Evolutionary conservation across 2,888 invertebrate genomes (phyloP), one percentile per base, ranked within the genome.

Genomic region (Macaria notata): DNA sequence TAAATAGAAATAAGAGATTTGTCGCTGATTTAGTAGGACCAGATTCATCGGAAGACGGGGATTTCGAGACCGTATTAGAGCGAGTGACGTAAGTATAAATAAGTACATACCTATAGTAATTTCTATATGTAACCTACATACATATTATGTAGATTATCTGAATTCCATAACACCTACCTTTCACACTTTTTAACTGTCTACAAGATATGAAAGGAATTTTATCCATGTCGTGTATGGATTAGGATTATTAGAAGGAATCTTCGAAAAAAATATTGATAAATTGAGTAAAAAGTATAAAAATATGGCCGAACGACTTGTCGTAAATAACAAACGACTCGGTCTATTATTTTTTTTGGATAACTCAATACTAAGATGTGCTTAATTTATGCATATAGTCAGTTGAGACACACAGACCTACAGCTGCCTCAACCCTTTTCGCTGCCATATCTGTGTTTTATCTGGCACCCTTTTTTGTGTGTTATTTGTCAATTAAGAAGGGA

Each of bases 71-170:
- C 0, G 83, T 76, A 54, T 52, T 88, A 7, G 86, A 84, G 49
- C 84, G 62, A 69, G 79, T 76, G 8, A 82, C 71, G 89, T 89
- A 76, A 86, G 88, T 87, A 68, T 19, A 19, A 19, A 19, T 19
- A 19, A 19, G 19, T 19, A 19, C 19, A 19, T 19, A 19, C 19
- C 19, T 19, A n/a, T n/a, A 19, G 19, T 2, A 19, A 19, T 1
- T 19, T 19, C 19, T 19, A 2, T 19, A 2, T 19, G 19, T 19
- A 1, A 19, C 19, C 19, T 19, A 19, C 19, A 19, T 19, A 19
- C 19, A 19, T 19, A 19, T 19, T 19, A n/a, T n/a, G n/a, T 19
- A 19, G 19, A 19, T 19, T 19, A 19, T 19, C 19, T 19, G 2
- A 19, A 19, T 19, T 19, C 19, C 19, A 19, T 19, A 19, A 19